Evolutionary conservation across 2,113 vertebrate genomes (phyloP).

Genomic region (Lepus europaeus): DNA sequence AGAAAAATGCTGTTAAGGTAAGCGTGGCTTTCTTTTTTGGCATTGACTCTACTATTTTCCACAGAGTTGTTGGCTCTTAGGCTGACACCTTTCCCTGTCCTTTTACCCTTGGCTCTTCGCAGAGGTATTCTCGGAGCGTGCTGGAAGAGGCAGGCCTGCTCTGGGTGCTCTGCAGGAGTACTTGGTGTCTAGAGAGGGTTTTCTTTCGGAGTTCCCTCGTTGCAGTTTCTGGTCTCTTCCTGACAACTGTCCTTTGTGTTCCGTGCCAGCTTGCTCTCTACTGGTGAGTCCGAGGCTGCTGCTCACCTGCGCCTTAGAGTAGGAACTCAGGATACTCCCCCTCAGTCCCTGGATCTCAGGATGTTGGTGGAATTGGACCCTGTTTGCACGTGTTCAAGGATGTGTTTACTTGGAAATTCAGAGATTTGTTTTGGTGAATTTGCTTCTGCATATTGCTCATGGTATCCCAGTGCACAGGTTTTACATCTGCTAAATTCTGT

Average conservation of each 20-base stretch:
- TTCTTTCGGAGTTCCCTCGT: conserved; percentile 38
- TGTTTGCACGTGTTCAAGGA: conserved; percentile 41
- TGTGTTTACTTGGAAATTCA: conserved; percentile 43
- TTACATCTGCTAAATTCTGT: conserved; percentile 72
- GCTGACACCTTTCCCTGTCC: neutral
- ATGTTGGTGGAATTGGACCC: neutral
- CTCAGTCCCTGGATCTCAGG: neutral
- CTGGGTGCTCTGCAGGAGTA: neutral
- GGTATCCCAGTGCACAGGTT: conserved; percentile 64
- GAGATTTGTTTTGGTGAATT: conserved; percentile 68
- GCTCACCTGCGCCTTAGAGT: conserved; percentile 51
- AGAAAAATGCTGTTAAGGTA: conserved; percentile 29
- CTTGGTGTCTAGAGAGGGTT: conserved; percentile 28
- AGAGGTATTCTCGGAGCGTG: neutral
- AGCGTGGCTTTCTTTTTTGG: neutral
- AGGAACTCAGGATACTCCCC: neutral
- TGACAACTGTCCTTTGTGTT: conserved; percentile 68
- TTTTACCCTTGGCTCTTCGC: neutral
- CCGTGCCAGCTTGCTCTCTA: conserved; percentile 39
- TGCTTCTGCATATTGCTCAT: conserved; percentile 9
- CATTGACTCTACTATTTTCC: neutral
- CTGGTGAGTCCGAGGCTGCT: neutral
- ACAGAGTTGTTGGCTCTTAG: conserved; percentile 36
- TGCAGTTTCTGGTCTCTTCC: conserved; percentile 66
- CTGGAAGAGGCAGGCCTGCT: conserved; percentile 36